These are phyloP conservation scores for Zonitis immaculata DNA, from an alignment of 2,888 invertebrate genomes.

Conservation along the genomic window DNA sequence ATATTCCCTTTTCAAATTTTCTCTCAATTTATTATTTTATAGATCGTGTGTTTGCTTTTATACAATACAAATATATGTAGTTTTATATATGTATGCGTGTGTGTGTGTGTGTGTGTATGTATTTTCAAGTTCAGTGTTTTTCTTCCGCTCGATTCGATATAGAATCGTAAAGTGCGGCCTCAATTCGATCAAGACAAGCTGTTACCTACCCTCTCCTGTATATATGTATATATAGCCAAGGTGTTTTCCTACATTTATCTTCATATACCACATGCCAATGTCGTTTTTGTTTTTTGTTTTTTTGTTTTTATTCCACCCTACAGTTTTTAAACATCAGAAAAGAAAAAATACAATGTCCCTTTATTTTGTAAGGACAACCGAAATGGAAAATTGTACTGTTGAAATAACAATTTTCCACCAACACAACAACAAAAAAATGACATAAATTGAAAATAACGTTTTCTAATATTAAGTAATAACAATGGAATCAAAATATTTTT, in stretches of 20 bases:
- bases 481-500: no score
- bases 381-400: no score
- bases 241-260: constrained; percentile 36
- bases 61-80: constrained; percentile 5
- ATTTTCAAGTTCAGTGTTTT: constrained; percentile 21
- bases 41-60: constrained; percentile 3
- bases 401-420: no score
- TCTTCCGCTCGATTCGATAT: constrained; percentile 29
- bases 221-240: constrained; percentile 29
- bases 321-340: neutral
- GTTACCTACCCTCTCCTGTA: constrained; percentile 31
- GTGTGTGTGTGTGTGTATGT: neutral
- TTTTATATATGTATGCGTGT: neutral
- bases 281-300: no score
- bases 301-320: constrained; percentile 20
- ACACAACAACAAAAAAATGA: no score
- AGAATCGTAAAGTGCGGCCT: constrained; percentile 31
- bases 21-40: no score
- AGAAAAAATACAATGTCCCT: no score
- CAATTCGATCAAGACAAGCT: constrained; percentile 39
- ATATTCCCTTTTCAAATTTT: neutral
- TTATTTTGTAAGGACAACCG: no score
- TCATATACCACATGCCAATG: constrained; percentile 33
- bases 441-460: no score
- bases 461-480: no score